Base-by-base conservation (phyloP, 2,888 invertebrate species). In the Cantharis nigra region DNA sequence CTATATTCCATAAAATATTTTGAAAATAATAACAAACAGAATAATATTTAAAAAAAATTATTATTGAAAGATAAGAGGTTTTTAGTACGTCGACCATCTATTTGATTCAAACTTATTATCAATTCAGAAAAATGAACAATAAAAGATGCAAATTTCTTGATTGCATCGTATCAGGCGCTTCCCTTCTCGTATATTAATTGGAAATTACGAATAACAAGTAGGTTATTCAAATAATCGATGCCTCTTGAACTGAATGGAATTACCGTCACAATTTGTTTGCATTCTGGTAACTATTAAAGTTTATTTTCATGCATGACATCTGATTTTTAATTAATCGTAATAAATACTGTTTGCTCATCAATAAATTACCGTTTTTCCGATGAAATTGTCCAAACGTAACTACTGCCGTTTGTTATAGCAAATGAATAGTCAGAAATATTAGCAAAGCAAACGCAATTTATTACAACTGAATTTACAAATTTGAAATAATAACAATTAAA, bases 71-170 rank as follows among this genome's bases (percentile, higher is more conserved):
- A 49, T 49, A 49, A 49, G 49, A n/a, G n/a, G 7, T 49, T 67
- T 67, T 67, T 67, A 67, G 65, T 67, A n/a, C n/a, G 65, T 7
- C 65, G 13, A 9, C 23, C n/a, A 26, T 23, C 14, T 23, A 72
- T 79, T 77, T 75, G 74, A 76, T 75, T 77, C 74, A 9, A 28
- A 63, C 70, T 77, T 76, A 72, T 79, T 77, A 77, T 77, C 64
- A 77, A 77, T 79, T 79, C 79, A 23, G 69, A 71, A 79, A 77
- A 72, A 77, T 76, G 77, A 77, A 79, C 79, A 79, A 79, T 79
- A 76, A 77, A 79, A 79, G 75, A 79, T 79, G 79, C 77, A 79
- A 79, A 79, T 79, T 77, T 77, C 79, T 79, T 79, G 77, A 76
- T 79, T 79, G 79, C 79, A 77, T 78, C 69, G 74, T 71, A 74